These are phyloP conservation scores for Drosophila basisetae DNA, from an alignment of 2,888 invertebrate species.

Conservation along the genomic window DNA sequence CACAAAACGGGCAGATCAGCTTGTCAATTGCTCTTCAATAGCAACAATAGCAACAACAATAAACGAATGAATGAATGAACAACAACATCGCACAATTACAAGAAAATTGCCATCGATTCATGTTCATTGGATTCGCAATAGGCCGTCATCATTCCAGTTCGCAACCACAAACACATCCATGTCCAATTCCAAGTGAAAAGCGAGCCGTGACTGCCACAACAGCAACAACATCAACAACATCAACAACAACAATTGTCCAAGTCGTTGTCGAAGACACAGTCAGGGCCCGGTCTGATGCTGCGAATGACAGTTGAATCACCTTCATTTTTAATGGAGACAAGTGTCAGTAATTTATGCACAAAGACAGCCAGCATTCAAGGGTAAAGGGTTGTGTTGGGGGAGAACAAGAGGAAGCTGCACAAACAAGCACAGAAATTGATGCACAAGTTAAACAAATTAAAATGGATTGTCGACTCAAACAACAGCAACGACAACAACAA, in stretches of 20 bases:
- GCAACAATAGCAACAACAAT: slow-evolving; percentile 49
- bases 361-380: slow-evolving; percentile 33
- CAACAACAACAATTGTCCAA: slow-evolving; percentile 35
- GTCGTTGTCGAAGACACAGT: slow-evolving; percentile 38
- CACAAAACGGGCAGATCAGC: slow-evolving; percentile 45
- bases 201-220: slow-evolving; percentile 70
- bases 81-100: slow-evolving; percentile 76
- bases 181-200: slow-evolving; percentile 65
- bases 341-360: slow-evolving; percentile 82
- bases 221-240: slow-evolving; percentile 13
- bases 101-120: slow-evolving; percentile 81
- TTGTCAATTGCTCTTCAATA: slow-evolving; percentile 56
- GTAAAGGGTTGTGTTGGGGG: slow-evolving; percentile 5
- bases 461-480: slow-evolving; percentile 70
- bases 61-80: slow-evolving; percentile 26
- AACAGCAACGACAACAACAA: slow-evolving; percentile 8
- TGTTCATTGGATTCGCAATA: slow-evolving; percentile 71
- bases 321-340: slow-evolving; percentile 82
- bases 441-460: slow-evolving; percentile 81
- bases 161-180: slow-evolving; percentile 37
- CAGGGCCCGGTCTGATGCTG: slow-evolving; percentile 57
- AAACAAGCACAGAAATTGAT: slow-evolving; percentile 75
- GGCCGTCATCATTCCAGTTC: slow-evolving; percentile 66
- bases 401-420: slow-evolving; percentile 25
- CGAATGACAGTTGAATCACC: slow-evolving; percentile 79